Percentiles rank a stretch among this genome's conserved stretches.
These are phyloP conservation scores for Euplexia lucipara DNA, from an alignment of 2,888 invertebrate genomes.

Conservation along the genomic window DNA sequence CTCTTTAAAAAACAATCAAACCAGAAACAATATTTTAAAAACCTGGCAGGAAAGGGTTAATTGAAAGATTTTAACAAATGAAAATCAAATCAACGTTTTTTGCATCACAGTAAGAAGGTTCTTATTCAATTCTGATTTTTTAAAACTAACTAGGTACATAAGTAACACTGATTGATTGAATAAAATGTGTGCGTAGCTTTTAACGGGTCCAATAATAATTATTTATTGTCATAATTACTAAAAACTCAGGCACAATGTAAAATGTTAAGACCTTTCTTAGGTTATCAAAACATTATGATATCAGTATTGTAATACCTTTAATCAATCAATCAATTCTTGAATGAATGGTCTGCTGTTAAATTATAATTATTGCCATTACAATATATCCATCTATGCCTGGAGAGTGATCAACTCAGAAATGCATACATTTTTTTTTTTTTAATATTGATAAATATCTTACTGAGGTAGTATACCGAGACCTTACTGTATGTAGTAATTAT, in stretches of 20 bases:
- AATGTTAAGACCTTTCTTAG: background rate
- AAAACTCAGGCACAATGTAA: too few species aligned
- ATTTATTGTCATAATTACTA: too few species aligned
- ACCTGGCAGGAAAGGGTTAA: background rate
- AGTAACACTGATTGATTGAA: background rate
- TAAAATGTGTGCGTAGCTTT: background rate
- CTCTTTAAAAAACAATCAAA: background rate
- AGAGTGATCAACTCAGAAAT: background rate
- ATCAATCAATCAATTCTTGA: slow-evolving; percentile 13
- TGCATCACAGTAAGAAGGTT: background rate
- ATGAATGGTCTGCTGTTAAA: background rate
- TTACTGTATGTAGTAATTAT: too few species aligned
- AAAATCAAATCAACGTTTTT: background rate
- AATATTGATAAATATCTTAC: too few species aligned
- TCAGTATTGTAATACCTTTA: slow-evolving; percentile 3
- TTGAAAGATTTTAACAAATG: background rate
- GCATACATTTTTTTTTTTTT: too few species aligned
- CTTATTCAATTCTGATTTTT: background rate
- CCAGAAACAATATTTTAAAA: background rate
- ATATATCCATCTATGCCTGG: too few species aligned
- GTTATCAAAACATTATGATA: slow-evolving; percentile 9
- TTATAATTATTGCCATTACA: background rate
- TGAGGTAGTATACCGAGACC: too few species aligned
- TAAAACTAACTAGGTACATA: background rate
- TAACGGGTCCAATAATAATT: background rate